Evolutionary conservation across 1,140 invertebrate genomes (phyloP).

Genomic region (Maconellicoccus hirsutus): DNA sequence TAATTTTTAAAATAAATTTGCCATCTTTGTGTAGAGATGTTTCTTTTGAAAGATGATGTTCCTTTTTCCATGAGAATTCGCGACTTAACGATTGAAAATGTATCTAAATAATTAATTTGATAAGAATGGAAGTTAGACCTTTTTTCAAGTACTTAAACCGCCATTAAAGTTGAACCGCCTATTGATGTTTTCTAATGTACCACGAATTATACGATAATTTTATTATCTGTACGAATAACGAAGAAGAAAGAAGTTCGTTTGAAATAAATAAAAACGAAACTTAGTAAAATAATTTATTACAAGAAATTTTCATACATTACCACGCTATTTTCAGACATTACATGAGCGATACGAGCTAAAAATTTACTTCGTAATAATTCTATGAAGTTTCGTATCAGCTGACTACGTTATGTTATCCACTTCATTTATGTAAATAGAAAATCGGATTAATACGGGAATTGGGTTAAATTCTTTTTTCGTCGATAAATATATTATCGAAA

Average conservation of each 20-base stretch:
- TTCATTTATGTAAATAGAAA: conserved; percentile 3
- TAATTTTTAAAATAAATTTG: too few relatives aligned
- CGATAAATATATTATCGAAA: neutral
- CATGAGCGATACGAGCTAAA: neutral
- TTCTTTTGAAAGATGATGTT: too few relatives aligned
- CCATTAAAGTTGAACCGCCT: neutral
- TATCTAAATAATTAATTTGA: too few relatives aligned
- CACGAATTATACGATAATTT: neutral
- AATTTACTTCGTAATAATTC: neutral
- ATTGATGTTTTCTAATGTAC: neutral
- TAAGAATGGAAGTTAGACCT: too few relatives aligned
- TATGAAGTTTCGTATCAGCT: neutral
- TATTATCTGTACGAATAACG: too few relatives aligned
- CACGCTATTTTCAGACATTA: neutral
- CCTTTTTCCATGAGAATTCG: too few relatives aligned
- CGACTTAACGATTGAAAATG: too few relatives aligned
- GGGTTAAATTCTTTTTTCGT: neutral
- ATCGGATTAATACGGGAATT: neutral
- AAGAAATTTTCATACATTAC: neutral
- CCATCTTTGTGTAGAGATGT: too few relatives aligned
- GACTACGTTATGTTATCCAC: neutral
- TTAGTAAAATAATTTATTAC: neutral
- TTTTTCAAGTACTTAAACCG: too few relatives aligned
- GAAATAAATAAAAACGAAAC: too few relatives aligned
- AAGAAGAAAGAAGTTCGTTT: too few relatives aligned